phyloP scores from a whole-genome alignment of 2,888 invertebrate species.

The Abrostola triplasia region DNA sequence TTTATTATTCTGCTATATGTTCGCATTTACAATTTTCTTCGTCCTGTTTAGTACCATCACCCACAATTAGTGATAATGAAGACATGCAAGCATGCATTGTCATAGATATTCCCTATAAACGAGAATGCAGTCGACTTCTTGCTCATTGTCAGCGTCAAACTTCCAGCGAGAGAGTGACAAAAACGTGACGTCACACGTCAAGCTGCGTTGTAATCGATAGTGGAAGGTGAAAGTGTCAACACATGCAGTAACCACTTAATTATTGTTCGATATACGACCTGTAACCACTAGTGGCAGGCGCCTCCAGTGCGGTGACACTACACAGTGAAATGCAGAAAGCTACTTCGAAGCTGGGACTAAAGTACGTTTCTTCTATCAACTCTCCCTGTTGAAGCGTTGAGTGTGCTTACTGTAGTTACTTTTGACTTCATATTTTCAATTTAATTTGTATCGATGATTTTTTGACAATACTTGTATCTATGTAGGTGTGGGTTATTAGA shows the following conservation, averaged over 20 bases:
- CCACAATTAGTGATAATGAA: not conserved
- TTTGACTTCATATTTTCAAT: too few relatives aligned
- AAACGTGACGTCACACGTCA: conserved; percentile 24
- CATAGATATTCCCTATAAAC: not conserved
- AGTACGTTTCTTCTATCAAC: too few relatives aligned
- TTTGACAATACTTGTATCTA: too few relatives aligned
- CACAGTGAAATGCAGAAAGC: not conserved
- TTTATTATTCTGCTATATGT: not conserved
- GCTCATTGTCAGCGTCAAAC: not conserved
- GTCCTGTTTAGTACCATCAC: not conserved
- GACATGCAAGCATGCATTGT: not conserved
- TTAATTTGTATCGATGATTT: too few relatives aligned
- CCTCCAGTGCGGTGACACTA: not conserved
- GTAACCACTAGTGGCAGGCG: not conserved
- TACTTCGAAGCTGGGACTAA: not conserved
- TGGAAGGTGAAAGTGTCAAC: conserved; percentile 8
- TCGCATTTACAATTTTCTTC: not conserved
- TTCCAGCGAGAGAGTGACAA: conserved; percentile 17
- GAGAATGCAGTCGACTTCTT: not conserved
- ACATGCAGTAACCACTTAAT: conserved; percentile 33
- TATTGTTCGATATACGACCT: conserved; percentile 15
- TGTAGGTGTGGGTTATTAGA: too few relatives aligned
- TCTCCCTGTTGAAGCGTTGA: too few relatives aligned
- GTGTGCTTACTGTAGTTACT: too few relatives aligned
- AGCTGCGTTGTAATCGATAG: conserved; percentile 12